A percentile compares a stretch with the other conserved stretches of the same genome.
Conservation (phyloP, 2,888 invertebrate genomes). For the Lithophane socia region DNA sequence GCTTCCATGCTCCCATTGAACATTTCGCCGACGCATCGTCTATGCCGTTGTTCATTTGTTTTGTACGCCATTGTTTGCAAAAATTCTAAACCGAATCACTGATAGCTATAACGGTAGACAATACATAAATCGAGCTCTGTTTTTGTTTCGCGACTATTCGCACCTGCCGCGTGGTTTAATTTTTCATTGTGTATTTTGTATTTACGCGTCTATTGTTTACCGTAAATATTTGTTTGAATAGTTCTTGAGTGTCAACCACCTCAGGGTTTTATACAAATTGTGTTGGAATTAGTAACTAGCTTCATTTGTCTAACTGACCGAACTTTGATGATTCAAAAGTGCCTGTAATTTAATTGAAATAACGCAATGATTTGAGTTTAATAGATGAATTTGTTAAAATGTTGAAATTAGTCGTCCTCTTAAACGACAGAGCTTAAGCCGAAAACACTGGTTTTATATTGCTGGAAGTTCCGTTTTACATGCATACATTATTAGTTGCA, state of each 20-base stretch:
- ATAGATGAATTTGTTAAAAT: background rate
- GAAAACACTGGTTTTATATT: slow-evolving; percentile 18
- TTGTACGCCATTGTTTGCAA: slow-evolving; percentile 71
- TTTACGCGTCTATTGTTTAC: slow-evolving; percentile 45
- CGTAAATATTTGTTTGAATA: slow-evolving; percentile 52
- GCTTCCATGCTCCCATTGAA: slow-evolving; percentile 60
- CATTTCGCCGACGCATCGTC: slow-evolving; percentile 64
- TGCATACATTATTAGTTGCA: slow-evolving; percentile 32
- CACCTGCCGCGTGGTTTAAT: slow-evolving; percentile 70
- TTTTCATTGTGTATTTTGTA: slow-evolving; percentile 66
- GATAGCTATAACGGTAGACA: slow-evolving; percentile 66
- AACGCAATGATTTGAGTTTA: background rate
- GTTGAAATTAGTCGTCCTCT: background rate
- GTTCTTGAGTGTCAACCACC: slow-evolving; percentile 25
- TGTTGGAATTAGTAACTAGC: background rate
- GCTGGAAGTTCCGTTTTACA: slow-evolving; percentile 13
- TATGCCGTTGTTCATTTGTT: slow-evolving; percentile 65
- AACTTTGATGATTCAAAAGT: background rate
- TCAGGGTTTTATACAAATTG: background rate
- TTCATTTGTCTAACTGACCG: background rate
- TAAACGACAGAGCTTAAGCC: slow-evolving; percentile 5
- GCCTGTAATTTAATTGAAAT: background rate
- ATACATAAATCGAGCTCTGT: slow-evolving; percentile 72
- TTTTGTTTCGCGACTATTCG: slow-evolving; percentile 71
- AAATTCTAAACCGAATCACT: slow-evolving; percentile 74